phyloP scores from a whole-genome alignment of 2,797 vertebrate genomes.

The Hipposideros larvatus region DNA sequence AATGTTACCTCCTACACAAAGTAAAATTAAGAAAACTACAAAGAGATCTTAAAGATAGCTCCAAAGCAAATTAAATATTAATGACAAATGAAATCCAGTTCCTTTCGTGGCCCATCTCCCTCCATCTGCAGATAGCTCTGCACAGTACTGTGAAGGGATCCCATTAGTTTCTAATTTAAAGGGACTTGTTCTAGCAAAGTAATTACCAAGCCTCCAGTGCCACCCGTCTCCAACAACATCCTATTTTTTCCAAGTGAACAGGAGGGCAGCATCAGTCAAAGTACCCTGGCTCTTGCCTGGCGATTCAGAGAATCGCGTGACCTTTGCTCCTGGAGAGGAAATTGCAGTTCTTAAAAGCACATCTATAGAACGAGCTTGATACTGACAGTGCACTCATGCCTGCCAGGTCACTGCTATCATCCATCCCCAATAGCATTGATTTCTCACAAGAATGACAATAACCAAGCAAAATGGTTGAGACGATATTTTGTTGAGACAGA shows the following conservation, averaged over 20 bases:
- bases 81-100: constrained; percentile 69
- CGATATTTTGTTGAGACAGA: background rate
- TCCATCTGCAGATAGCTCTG: constrained; percentile 73
- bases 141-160: constrained; percentile 63
- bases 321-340: constrained; percentile 78
- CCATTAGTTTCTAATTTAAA: constrained; percentile 80
- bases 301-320: constrained; percentile 57
- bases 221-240: constrained; percentile 65
- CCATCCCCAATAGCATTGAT: constrained; percentile 17
- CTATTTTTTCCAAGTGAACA: constrained; percentile 73
- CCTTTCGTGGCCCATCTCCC: constrained; percentile 70
- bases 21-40: constrained; percentile 62
- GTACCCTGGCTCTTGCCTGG: background rate
- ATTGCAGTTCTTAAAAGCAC: constrained; percentile 72
- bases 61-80: constrained; percentile 84
- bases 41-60: constrained; percentile 58
- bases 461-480: constrained; percentile 46
- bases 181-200: constrained; percentile 65
- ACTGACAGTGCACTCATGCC: constrained; percentile 39
- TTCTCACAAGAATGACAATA: constrained; percentile 55
- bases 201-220: constrained; percentile 60
- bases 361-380: constrained; percentile 46
- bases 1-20: background rate
- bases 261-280: constrained; percentile 22
- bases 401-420: constrained; percentile 66